phyloP scores from a whole-genome alignment of 1,140 invertebrate species.

The Bombus polaris region DNA sequence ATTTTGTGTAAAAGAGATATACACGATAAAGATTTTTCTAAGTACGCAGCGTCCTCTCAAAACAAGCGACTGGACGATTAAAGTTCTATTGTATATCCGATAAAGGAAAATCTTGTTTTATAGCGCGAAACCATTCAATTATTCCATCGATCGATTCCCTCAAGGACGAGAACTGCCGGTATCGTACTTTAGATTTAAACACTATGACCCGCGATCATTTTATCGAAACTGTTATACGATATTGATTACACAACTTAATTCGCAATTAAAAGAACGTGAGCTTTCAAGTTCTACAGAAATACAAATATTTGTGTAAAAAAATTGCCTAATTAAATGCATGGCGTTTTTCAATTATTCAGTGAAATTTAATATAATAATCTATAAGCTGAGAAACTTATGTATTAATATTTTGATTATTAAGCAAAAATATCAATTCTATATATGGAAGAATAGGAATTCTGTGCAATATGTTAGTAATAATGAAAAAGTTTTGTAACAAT shows the following conservation, averaged over 20 bases:
- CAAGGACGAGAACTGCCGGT: constrained; percentile 29
- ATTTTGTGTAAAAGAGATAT: background rate
- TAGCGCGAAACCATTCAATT: constrained; percentile 47
- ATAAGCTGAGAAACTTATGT: background rate
- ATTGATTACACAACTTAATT: background rate
- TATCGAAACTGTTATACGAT: background rate
- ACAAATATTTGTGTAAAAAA: background rate
- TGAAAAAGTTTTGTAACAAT: background rate
- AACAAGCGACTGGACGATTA: background rate
- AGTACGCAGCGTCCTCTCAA: too few relatives aligned
- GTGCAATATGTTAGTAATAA: background rate
- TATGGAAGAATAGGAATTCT: background rate
- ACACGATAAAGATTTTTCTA: background rate
- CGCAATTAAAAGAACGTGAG: background rate
- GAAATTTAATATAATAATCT: background rate
- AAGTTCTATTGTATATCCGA: background rate
- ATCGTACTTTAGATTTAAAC: constrained; percentile 25
- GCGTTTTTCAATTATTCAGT: background rate
- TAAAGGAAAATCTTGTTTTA: constrained; percentile 35
- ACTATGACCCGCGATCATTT: background rate
- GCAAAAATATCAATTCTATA: too few relatives aligned
- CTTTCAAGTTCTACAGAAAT: background rate
- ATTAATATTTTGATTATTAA: background rate
- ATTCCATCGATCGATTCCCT: constrained; percentile 38
- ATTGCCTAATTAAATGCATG: background rate